A percentile compares a stretch with the other conserved stretches of the same genome.
phyloP scores from a whole-genome alignment of 53 echinoderm and acorn worm genomes.

The Astropecten irregularis region DNA sequence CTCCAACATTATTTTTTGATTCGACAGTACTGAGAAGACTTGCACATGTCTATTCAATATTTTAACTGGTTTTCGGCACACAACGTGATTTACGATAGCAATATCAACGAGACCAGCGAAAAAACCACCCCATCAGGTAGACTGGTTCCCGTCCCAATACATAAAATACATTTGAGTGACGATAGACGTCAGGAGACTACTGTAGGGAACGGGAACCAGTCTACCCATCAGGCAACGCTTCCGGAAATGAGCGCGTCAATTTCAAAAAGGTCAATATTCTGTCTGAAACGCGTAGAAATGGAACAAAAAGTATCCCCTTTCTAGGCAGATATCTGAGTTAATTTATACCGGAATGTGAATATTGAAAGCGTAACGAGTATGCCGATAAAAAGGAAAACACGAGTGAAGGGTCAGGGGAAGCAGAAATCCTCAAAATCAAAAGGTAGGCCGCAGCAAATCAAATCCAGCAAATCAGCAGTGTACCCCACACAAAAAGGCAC shows the following conservation, averaged over 20 bases:
- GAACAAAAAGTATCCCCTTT: background rate
- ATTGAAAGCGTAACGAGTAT: no score
- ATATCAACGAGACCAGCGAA: background rate
- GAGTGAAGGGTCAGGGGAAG: slow-evolving; percentile 21
- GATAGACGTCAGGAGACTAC: no score
- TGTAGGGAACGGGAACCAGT: no score
- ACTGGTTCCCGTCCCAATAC: no score
- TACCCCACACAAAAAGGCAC: no score
- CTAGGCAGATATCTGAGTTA: background rate
- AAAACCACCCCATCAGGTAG: no score
- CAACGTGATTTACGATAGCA: background rate
- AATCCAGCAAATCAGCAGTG: no score
- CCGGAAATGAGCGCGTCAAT: slow-evolving; percentile 21
- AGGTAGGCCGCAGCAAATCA: no score
- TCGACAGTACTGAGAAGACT: background rate
- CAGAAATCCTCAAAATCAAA: slow-evolving; percentile 40
- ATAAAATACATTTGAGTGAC: no score
- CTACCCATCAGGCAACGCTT: background rate
- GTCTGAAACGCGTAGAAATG: background rate
- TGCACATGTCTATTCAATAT: background rate
- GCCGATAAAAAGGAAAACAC: slow-evolving; percentile 29
- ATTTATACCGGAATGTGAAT: no score
- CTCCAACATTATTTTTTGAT: no score
- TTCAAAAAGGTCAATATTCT: background rate
- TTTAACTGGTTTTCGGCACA: background rate